Percentiles rank a stretch among this genome's conserved stretches.
Conservation (phyloP, 64 coral and sea anemone genomes). For the Porites lutea region DNA sequence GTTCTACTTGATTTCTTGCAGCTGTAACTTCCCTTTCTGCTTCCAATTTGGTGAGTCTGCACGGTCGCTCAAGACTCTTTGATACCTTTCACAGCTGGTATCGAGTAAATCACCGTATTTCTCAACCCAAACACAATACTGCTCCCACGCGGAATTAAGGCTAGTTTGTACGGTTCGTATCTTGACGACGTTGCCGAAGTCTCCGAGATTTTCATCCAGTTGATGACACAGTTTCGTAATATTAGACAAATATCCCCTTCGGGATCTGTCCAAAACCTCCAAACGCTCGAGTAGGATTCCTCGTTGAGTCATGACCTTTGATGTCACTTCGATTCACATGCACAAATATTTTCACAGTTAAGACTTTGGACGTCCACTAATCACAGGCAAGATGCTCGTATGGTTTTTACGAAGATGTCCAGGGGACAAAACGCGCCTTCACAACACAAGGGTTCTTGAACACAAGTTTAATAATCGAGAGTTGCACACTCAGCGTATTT, state of each 20-base stretch:
- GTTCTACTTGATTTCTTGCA: slow-evolving; percentile 25
- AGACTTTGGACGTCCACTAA: neutral
- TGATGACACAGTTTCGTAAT: neutral
- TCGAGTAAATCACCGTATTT: slow-evolving; percentile 34
- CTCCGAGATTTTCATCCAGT: slow-evolving; percentile 1
- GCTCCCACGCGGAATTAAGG: slow-evolving; percentile 13
- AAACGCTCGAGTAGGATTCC: slow-evolving; percentile 7
- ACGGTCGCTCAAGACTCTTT: neutral
- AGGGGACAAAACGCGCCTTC: neutral
- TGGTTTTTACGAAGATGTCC: slow-evolving; percentile 13
- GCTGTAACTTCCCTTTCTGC: slow-evolving; percentile 15
- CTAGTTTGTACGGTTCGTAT: slow-evolving; percentile 19
- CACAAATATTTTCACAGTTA: neutral
- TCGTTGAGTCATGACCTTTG: neutral
- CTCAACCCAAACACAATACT: neutral
- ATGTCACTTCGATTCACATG: neutral
- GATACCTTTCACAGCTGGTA: neutral
- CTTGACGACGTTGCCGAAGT: slow-evolving; percentile 1
- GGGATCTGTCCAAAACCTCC: slow-evolving; percentile 24
- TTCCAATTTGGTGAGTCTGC: neutral
- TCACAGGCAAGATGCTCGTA: neutral
- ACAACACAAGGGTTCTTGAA: too few species aligned
- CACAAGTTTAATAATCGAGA: too few species aligned
- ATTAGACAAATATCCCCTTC: neutral
- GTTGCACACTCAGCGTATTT: neutral